Base-by-base conservation (phyloP, 2,113 vertebrate genomes). In the Dromaius novaehollandiae region DNA sequence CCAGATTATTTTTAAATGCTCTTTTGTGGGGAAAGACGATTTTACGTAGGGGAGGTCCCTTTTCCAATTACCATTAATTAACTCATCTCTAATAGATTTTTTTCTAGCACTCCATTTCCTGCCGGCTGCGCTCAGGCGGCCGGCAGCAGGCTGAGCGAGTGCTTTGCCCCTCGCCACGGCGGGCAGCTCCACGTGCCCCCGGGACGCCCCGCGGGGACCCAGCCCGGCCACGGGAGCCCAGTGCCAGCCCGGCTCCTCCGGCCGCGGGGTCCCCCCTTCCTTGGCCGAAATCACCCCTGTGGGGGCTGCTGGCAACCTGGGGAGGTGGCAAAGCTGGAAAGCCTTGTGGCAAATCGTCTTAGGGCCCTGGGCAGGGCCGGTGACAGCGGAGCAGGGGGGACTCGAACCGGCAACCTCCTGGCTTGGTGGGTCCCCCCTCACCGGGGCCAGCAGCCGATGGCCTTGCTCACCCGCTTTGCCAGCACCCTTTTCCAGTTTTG, bases 41-140 rank as follows among this genome's bases (percentile, higher is more conserved):
- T 92, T 95, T 89, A 70, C 4, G 1, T 77, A 85, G 78, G 70
- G 78, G 86, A 95, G 34, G 89, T 94, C 89, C 53, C 93, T 91
- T 80, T 94, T 95, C 86, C 94, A 93, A 95, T 96, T 96, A 89
- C 74, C 65, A 91, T 90, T 96, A 92, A 96, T 92, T 94, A 96
- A 96, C 86, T 96, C 83, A 93, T 90, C 65, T 87, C 44, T 92
- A 74, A 93, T 84, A 71, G 90, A 61, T 6, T 90, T 92, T 88
- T 84, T 91, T 50, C 44, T 38, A 94, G 81, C 56, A 65, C 16
- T 96, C 20, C 16, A 17, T 94, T 94, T 96, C 81, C 86, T 6
- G 2, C 28, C 70, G 81, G 77, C 58, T 3, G 0, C 38, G 76
- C 48, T 21, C 71, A 91, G 20, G 68, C 4, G 2, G 6, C 0